Evolutionary conservation across 1,140 invertebrate species (phyloP).

Genomic region (Gerris buenoi): DNA sequence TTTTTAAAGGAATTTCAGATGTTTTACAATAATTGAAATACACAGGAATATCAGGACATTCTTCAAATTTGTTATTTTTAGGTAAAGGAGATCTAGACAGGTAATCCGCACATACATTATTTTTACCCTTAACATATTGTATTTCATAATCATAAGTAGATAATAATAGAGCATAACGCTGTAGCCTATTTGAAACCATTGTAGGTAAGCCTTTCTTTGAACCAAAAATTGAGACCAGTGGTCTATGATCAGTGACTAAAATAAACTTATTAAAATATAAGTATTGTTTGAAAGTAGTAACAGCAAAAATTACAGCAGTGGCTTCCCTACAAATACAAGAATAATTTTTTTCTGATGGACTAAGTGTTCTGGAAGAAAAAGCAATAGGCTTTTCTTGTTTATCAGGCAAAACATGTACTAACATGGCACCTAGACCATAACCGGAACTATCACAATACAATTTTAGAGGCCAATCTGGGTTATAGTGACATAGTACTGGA

Average conservation of each 20-base stretch:
- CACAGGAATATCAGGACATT: background rate
- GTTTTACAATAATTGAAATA: background rate
- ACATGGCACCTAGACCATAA: background rate
- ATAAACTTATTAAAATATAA: slow-evolving; percentile 31
- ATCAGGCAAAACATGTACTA: background rate
- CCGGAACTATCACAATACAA: background rate
- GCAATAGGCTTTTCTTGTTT: slow-evolving; percentile 22
- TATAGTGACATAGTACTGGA: background rate
- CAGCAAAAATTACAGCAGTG: slow-evolving; percentile 30
- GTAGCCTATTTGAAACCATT: slow-evolving; percentile 24
- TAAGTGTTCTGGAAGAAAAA: slow-evolving; percentile 32
- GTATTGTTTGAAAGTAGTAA: slow-evolving; percentile 34
- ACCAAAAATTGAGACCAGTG: slow-evolving; percentile 33
- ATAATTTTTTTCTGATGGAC: slow-evolving; percentile 30
- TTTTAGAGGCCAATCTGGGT: background rate
- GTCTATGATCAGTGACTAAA: slow-evolving; percentile 35
- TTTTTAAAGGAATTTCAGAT: background rate
- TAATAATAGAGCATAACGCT: slow-evolving; percentile 28
- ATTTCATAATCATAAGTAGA: slow-evolving; percentile 28
- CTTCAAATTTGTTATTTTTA: background rate
- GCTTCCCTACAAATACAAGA: slow-evolving; percentile 35
- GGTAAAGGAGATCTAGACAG: background rate
- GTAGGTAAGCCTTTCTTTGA: slow-evolving; percentile 24
- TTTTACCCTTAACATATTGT: slow-evolving; percentile 21
- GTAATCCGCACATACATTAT: background rate